Evolutionary conservation across 2,888 invertebrate species (phyloP).

Genomic region (Troilus luridus): DNA sequence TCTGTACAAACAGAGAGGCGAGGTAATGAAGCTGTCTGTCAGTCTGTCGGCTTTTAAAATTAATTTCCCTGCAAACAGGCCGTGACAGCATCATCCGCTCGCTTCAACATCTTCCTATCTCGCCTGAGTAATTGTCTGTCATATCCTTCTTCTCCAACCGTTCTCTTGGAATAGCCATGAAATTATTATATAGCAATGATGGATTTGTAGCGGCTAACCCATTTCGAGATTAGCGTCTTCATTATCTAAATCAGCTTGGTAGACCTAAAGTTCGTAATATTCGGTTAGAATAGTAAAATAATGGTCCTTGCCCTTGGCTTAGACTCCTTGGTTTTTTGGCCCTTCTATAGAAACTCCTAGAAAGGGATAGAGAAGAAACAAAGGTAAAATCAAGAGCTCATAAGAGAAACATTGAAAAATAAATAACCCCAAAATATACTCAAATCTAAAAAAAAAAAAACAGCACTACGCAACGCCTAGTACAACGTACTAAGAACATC

Average conservation of each 20-base stretch:
- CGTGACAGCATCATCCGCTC: conserved; percentile 34
- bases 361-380: too few species aligned
- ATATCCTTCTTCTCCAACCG: conserved; percentile 10
- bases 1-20: conserved; percentile 35
- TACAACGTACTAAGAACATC: too few species aligned
- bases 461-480: too few species aligned
- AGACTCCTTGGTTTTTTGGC: too few species aligned
- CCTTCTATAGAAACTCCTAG: too few species aligned
- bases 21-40: conserved; percentile 48
- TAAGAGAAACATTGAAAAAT: too few species aligned
- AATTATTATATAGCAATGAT: neutral
- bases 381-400: too few species aligned
- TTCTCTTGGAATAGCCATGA: neutral
- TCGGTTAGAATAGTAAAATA: too few species aligned
- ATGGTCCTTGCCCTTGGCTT: too few species aligned
- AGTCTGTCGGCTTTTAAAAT: conserved; percentile 49
- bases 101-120: conserved; percentile 37
- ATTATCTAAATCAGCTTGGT: neutral
- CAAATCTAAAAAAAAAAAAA: too few species aligned
- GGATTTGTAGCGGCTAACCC: neutral
- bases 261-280: too few species aligned
- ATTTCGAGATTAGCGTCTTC: neutral
- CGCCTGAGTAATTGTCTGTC: conserved; percentile 32
- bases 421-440: too few species aligned
- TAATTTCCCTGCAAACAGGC: conserved; percentile 27